Percentiles rank a stretch among this genome's conserved stretches.
Evolutionary conservation across 2,797 vertebrate species (phyloP).

Genomic region (Ptychobarbus kaznakovi): DNA sequence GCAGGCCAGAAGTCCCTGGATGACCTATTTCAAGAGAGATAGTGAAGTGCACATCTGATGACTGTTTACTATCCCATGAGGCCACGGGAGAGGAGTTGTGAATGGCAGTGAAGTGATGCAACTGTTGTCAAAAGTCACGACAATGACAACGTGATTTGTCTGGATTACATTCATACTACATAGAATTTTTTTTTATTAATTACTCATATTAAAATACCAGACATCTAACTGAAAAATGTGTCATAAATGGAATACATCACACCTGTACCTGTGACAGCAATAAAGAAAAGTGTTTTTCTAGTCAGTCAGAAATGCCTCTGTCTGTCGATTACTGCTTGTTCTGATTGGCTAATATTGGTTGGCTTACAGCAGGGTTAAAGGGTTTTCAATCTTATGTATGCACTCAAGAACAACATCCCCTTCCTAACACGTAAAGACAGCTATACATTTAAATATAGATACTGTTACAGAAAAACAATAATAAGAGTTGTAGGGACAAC

Average conservation of each 20-base stretch:
- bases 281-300: neutral
- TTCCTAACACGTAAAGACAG: neutral
- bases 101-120: too few relatives aligned
- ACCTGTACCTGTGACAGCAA: neutral
- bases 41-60: neutral
- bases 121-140: too few relatives aligned
- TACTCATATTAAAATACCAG: neutral
- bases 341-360: neutral
- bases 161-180: too few relatives aligned
- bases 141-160: too few relatives aligned
- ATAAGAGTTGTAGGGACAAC: neutral
- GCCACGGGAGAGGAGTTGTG: neutral
- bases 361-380: neutral
- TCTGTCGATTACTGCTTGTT: neutral
- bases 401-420: neutral
- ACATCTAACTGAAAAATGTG: neutral
- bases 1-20: neutral
- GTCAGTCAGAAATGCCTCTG: neutral
- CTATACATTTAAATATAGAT: neutral
- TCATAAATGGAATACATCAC: neutral
- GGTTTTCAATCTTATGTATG: neutral
- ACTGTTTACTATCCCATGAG: conserved; percentile 1
- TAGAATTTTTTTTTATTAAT: too few relatives aligned
- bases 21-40: neutral
- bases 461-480: neutral